Conservation (phyloP, 2,888 invertebrate species). For the Lottia scabra region DNA sequence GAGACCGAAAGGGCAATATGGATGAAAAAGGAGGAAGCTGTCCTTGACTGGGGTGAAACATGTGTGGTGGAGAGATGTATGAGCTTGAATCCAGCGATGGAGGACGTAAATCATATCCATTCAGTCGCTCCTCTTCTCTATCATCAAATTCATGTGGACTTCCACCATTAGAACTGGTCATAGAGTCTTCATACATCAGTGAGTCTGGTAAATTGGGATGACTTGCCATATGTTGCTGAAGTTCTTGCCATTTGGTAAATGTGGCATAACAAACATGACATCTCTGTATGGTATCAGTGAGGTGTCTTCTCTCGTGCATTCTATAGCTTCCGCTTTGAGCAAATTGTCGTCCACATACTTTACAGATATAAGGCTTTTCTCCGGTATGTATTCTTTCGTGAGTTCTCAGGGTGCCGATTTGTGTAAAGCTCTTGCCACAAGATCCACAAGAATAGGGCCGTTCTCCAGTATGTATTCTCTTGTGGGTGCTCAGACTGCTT, state of each 20-base stretch:
- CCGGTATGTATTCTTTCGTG: constrained; percentile 61
- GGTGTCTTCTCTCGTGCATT: constrained; percentile 61
- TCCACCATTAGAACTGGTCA: not conserved
- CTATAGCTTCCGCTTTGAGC: constrained; percentile 61
- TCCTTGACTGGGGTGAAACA: constrained; percentile 32
- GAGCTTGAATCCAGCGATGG: constrained; percentile 5
- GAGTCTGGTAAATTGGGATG: constrained; percentile 39
- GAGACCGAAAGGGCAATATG: constrained; percentile 35
- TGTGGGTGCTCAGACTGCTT: constrained; percentile 57
- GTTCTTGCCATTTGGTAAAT: constrained; percentile 51
- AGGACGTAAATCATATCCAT: constrained; percentile 1
- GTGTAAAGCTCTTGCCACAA: constrained; percentile 61
- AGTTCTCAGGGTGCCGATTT: constrained; percentile 59
- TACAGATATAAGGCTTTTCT: constrained; percentile 60
- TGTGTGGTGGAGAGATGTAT: constrained; percentile 25
- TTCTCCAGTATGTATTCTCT: constrained; percentile 60
- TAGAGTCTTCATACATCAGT: constrained; percentile 1
- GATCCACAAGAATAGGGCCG: constrained; percentile 52
- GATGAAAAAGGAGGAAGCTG: constrained; percentile 51
- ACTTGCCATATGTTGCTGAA: constrained; percentile 56
- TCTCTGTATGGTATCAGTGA: constrained; percentile 55
- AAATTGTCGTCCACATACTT: constrained; percentile 50
- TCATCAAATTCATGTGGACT: not conserved
- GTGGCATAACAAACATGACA: constrained; percentile 58
- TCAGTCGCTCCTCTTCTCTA: constrained; percentile 1